Percentiles rank a stretch among this genome's conserved stretches.
Conservation (phyloP, 1,140 invertebrate genomes). For the Pseudomyrmex sp. region DNA sequence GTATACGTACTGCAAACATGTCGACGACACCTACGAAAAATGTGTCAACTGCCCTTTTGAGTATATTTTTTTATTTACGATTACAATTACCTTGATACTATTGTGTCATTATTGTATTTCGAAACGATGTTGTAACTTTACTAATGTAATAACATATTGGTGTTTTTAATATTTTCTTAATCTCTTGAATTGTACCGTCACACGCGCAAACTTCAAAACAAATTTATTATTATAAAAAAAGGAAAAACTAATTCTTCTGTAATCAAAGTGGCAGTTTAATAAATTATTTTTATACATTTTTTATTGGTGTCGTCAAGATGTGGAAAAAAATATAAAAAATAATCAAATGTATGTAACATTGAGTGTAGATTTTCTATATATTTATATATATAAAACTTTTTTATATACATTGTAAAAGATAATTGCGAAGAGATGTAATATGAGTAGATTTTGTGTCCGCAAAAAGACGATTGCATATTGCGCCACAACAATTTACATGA, state of each 20-base stretch:
- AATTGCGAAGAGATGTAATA: background rate
- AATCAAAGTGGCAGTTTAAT: background rate
- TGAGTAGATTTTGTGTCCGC: background rate
- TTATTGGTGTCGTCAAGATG: slow-evolving; percentile 1
- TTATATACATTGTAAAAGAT: slow-evolving; percentile 26
- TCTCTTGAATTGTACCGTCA: background rate
- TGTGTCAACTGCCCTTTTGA: background rate
- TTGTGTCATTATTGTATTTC: background rate
- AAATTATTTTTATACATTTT: background rate
- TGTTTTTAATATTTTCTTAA: background rate
- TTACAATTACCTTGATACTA: background rate
- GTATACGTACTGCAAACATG: background rate
- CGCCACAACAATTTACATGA: slow-evolving; percentile 1
- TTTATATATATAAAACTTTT: background rate
- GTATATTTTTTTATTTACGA: background rate
- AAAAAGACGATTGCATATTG: background rate
- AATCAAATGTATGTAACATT: background rate
- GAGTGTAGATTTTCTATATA: background rate
- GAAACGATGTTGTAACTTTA: background rate
- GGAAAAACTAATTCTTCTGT: background rate
- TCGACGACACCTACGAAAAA: slow-evolving; percentile 13
- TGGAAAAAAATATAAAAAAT: slow-evolving; percentile 7
- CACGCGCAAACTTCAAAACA: background rate
- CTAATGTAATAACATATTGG: background rate
- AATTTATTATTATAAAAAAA: background rate